phyloP scores from a whole-genome alignment of 1,140 invertebrate genomes.

The Achroia grisella region DNA sequence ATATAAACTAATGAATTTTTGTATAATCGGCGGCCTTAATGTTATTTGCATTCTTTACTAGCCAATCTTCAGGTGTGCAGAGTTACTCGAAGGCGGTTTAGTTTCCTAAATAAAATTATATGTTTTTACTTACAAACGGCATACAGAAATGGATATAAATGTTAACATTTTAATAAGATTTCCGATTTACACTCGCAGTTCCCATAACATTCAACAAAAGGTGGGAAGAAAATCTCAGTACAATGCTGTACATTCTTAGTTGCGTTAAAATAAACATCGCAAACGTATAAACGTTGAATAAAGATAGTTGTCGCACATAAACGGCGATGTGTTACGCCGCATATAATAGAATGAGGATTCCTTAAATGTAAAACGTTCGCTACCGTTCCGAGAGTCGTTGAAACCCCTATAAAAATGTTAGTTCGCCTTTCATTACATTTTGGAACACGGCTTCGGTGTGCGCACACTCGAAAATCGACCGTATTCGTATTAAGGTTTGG shows the following conservation, averaged over 20 bases:
- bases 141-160: too few relatives aligned
- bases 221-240: neutral
- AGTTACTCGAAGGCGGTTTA: too few relatives aligned
- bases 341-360: constrained; percentile 67
- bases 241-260: neutral
- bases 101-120: too few relatives aligned
- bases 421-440: constrained; percentile 68
- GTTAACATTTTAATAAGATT: too few relatives aligned
- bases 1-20: too few relatives aligned
- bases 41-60: too few relatives aligned
- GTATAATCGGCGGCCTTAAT: too few relatives aligned
- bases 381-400: constrained; percentile 58
- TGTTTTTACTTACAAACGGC: too few relatives aligned
- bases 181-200: too few relatives aligned
- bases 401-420: constrained; percentile 72
- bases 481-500: constrained; percentile 7
- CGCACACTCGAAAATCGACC: constrained; percentile 24
- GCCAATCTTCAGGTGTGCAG: too few relatives aligned
- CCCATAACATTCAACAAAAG: too few relatives aligned
- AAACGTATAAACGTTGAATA: constrained; percentile 26
- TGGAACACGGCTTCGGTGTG: constrained; percentile 28
- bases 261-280: constrained; percentile 11
- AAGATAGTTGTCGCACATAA: constrained; percentile 61
- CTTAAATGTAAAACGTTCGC: constrained; percentile 67
- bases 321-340: constrained; percentile 57